phyloP scores from a whole-genome alignment of 2,113 vertebrate genomes.

The Psittacula cyanocephala region DNA sequence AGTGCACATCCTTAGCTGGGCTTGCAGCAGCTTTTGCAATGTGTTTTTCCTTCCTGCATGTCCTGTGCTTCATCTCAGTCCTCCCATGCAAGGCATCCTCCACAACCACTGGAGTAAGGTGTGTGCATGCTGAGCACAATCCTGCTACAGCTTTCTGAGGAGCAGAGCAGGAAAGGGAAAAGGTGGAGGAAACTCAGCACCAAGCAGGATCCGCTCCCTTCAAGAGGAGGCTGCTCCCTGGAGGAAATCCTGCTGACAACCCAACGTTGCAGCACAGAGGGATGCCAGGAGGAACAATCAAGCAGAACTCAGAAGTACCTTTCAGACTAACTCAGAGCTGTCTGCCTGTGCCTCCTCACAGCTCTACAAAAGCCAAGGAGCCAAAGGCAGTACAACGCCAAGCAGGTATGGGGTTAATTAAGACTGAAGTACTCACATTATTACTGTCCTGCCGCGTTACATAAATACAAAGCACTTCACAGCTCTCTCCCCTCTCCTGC shows the following conservation, averaged over 20 bases:
- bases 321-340: background rate
- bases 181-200: background rate
- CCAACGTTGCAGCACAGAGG: background rate
- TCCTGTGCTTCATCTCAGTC: background rate
- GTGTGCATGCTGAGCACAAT: fast-evolving
- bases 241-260: background rate
- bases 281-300: background rate
- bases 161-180: background rate
- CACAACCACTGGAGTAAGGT: fast-evolving
- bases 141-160: background rate
- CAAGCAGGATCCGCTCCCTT: background rate
- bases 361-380: background rate
- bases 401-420: background rate
- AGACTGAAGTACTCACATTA: background rate
- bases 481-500: background rate
- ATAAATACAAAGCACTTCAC: background rate
- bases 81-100: background rate
- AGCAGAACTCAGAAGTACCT: background rate
- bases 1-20: background rate
- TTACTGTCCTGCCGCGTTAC: background rate
- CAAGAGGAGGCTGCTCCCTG: background rate
- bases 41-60: background rate
- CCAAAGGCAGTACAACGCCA: background rate
- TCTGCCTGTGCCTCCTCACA: background rate
- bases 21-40: background rate